Percentiles rank a stretch among this genome's conserved stretches.
Evolutionary conservation across 2,113 vertebrate species (phyloP).

Genomic region (Equus quagga): DNA sequence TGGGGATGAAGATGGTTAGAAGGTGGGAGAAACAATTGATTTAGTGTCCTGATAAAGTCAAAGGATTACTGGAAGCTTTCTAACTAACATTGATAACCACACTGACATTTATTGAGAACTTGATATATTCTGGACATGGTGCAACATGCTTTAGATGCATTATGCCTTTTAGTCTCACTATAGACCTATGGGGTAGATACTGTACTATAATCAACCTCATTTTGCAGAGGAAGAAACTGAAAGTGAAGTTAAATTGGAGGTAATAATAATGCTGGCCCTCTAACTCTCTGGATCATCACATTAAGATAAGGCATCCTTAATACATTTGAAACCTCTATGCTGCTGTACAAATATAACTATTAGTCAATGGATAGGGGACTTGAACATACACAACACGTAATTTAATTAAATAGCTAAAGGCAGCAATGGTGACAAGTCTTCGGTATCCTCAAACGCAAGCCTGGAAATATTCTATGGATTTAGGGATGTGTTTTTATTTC

Average conservation of each 20-base stretch:
- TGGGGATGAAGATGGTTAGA: not conserved
- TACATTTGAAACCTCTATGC: not conserved
- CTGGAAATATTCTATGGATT: not conserved
- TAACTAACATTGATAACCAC: not conserved
- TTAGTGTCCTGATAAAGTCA: not conserved
- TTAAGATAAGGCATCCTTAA: not conserved
- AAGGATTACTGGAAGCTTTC: not conserved
- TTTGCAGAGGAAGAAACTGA: not conserved
- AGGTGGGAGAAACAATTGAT: not conserved
- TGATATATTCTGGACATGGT: not conserved
- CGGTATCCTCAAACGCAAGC: not conserved
- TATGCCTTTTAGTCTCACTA: not conserved
- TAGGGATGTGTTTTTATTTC: not conserved
- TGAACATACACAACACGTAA: not conserved
- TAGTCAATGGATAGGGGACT: not conserved
- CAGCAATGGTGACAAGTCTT: not conserved
- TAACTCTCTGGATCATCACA: not conserved
- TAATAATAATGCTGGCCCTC: not conserved
- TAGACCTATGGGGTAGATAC: not conserved
- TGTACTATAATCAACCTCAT: not conserved
- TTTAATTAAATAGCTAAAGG: conserved; percentile 24
- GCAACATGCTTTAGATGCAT: not conserved
- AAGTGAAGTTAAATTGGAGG: not conserved
- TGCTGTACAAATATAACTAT: not conserved
- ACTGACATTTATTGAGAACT: not conserved